Evolutionary conservation across 2,113 vertebrate genomes (phyloP).

Genomic region (Equus quagga): DNA sequence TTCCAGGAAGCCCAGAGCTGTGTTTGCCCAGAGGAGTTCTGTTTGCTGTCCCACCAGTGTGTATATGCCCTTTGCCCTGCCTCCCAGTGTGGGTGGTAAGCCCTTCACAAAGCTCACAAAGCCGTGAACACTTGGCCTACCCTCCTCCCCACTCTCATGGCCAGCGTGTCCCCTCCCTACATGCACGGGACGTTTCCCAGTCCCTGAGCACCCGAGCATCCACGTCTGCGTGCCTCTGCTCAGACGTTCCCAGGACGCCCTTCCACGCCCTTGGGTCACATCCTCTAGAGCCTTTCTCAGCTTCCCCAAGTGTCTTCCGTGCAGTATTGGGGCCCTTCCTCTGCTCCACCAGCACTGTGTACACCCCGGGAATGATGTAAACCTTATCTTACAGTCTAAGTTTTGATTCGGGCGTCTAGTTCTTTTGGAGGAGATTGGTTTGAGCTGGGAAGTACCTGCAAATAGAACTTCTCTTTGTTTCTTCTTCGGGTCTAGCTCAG

Average conservation of each 20-base stretch:
- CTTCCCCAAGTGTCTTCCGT: not conserved
- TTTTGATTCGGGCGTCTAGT: not conserved
- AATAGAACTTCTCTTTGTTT: not conserved
- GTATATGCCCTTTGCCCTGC: not conserved
- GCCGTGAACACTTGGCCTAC: not conserved
- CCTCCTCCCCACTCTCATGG: not conserved
- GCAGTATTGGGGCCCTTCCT: not conserved
- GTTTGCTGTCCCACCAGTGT: not conserved
- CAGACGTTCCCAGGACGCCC: fast-evolving
- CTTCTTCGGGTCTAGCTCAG: not conserved
- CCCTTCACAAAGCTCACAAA: not conserved
- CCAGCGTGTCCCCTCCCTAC: not conserved
- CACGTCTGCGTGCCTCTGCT: not conserved
- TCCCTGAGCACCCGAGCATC: no score
- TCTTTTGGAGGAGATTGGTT: not conserved
- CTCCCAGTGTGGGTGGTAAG: not conserved
- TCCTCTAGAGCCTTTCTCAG: not conserved
- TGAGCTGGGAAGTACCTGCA: not conserved
- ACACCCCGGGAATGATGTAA: not conserved
- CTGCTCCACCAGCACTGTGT: not conserved
- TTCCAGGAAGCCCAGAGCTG: not conserved
- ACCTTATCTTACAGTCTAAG: not conserved
- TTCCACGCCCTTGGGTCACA: not conserved
- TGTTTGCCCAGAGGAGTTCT: not conserved
- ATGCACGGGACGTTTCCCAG: fast-evolving